These are phyloP conservation scores for Cyprinodon variegatus DNA, from an alignment of 2,113 vertebrate species.

Conservation along the genomic window DNA sequence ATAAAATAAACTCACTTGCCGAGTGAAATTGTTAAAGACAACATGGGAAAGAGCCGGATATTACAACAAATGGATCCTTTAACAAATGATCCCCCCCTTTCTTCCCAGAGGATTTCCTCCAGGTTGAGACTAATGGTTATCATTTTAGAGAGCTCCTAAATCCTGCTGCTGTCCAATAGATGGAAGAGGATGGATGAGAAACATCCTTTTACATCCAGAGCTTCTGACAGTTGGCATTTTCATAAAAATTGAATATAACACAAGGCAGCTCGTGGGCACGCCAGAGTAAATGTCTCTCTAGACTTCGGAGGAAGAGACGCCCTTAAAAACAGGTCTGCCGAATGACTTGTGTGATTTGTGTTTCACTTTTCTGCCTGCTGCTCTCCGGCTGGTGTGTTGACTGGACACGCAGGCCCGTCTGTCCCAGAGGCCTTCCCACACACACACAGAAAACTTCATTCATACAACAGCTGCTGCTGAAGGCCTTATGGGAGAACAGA, in stretches of 20 bases:
- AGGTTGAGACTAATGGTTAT: constrained; percentile 15
- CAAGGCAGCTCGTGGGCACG: constrained; percentile 10
- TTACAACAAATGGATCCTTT: neutral
- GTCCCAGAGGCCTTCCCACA: constrained; percentile 56
- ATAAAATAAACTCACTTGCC: constrained; percentile 5
- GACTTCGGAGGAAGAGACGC: neutral
- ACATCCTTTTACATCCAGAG: neutral
- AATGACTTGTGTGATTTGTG: constrained; percentile 55
- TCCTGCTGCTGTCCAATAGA: constrained; percentile 9
- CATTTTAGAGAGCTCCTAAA: constrained; percentile 27
- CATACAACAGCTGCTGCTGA: constrained; percentile 66
- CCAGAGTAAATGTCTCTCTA: neutral
- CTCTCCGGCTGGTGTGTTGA: constrained; percentile 63
- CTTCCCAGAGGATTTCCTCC: constrained; percentile 2
- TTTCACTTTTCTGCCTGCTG: constrained; percentile 34
- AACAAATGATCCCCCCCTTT: constrained; percentile 8
- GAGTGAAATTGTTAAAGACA: constrained; percentile 7
- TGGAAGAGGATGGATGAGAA: constrained; percentile 10
- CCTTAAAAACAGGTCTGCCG: constrained; percentile 21
- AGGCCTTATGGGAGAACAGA: constrained; percentile 52
- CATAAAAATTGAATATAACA: constrained; percentile 23
- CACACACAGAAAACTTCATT: constrained; percentile 49
- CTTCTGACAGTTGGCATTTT: constrained; percentile 24
- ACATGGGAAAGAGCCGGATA: constrained; percentile 1
- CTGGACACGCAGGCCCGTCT: constrained; percentile 57